These are phyloP conservation scores for Caenorhabditis sulstoni DNA, from an alignment of 2,888 invertebrate species.

Conservation along the genomic window DNA sequence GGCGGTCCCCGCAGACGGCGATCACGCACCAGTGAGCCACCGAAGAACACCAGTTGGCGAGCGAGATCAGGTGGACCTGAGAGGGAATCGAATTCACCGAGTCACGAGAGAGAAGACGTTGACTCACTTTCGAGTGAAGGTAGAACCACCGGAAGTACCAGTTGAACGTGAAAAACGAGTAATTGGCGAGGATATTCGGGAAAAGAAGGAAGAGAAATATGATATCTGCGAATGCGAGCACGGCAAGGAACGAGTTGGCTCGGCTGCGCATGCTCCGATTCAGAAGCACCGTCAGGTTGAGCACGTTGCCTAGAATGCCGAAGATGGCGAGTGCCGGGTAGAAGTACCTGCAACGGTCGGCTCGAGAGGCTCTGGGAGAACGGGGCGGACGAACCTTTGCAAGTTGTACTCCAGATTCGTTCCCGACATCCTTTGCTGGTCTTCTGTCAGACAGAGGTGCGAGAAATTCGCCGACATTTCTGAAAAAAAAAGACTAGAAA, in stretches of 20 bases:
- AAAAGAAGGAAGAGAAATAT: conserved; percentile 75
- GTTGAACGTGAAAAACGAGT: conserved; percentile 75
- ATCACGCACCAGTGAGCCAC: conserved; percentile 80
- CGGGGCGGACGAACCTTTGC: conserved; percentile 58
- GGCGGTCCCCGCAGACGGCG: conserved; percentile 78
- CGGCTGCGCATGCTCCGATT: conserved; percentile 75
- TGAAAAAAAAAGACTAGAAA: background rate
- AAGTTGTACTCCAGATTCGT: conserved; percentile 68
- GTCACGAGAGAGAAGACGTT: background rate
- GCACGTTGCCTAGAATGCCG: conserved; percentile 78
- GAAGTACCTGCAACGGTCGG: conserved; percentile 72
- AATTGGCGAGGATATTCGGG: conserved; percentile 79
- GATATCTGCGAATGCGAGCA: conserved; percentile 78
- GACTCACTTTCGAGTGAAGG: conserved; percentile 65
- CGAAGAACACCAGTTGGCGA: conserved; percentile 80
- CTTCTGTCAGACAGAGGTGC: conserved; percentile 72
- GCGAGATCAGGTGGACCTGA: conserved; percentile 73
- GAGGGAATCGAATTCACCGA: no score
- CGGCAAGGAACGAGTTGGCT: conserved; percentile 77
- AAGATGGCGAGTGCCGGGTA: conserved; percentile 77
- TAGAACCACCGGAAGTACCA: conserved; percentile 76
- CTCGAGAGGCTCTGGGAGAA: background rate
- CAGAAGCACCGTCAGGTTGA: conserved; percentile 78
- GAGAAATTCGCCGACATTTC: conserved; percentile 68
- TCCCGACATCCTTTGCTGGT: conserved; percentile 75